Conservation (phyloP, 2,797 vertebrate species). For the Scolopax rusticola region DNA sequence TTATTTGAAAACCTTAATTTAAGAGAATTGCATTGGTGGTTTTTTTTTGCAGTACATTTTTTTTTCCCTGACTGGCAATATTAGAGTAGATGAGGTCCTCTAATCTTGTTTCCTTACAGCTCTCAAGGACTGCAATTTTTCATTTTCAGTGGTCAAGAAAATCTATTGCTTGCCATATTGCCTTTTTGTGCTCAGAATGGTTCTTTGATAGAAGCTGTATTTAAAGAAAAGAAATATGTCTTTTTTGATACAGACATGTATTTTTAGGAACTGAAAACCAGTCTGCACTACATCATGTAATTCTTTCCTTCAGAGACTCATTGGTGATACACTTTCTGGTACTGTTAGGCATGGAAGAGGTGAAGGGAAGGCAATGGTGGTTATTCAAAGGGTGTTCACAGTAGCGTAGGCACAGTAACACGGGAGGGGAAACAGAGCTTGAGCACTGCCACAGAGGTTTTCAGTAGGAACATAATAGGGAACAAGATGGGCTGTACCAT, state of each 20-base stretch:
- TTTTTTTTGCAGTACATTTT: not conserved
- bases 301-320: not conserved
- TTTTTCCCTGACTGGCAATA: not conserved
- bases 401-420: rapidly evolving
- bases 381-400: not conserved
- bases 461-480: not conserved
- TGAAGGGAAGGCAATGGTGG: not conserved
- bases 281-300: not conserved
- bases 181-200: not conserved
- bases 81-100: not conserved
- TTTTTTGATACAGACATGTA: not conserved
- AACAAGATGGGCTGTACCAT: not conserved
- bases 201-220: not conserved
- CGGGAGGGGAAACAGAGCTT: not conserved
- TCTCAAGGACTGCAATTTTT: not conserved
- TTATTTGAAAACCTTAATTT: not conserved
- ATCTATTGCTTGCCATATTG: not conserved
- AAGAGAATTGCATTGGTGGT: not conserved
- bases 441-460: not conserved
- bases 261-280: not conserved
- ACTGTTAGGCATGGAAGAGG: not conserved
- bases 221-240: not conserved
- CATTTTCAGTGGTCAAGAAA: not conserved
- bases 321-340: not conserved
- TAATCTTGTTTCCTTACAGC: not conserved